Evolutionary conservation across 2,888 invertebrate genomes (phyloP).

Genomic region (Nymphalis urticae): DNA sequence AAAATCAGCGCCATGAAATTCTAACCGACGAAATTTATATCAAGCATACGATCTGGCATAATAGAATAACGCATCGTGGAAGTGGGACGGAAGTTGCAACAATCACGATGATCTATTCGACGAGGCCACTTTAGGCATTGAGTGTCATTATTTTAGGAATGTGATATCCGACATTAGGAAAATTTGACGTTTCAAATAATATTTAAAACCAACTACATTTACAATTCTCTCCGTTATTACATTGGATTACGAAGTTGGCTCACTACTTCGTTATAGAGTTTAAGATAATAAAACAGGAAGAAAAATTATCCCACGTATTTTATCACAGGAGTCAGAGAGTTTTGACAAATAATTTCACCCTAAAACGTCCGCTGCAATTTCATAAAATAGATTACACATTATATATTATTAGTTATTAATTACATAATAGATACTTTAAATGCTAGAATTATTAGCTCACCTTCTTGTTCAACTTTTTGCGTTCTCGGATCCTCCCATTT

Average conservation of each 20-base stretch:
- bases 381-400: no score
- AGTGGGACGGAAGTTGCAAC: constrained; percentile 49
- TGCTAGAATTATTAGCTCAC: constrained; percentile 58
- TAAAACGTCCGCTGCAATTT: no score
- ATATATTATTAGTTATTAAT: no score
- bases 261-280: no score
- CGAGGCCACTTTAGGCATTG: constrained; percentile 41
- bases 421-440: neutral
- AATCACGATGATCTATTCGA: constrained; percentile 43
- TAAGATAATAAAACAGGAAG: no score
- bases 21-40: neutral
- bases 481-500: constrained; percentile 88
- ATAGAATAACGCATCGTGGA: constrained; percentile 31
- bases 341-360: no score
- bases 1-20: neutral
- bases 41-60: neutral
- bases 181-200: neutral
- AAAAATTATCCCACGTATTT: no score
- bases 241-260: no score
- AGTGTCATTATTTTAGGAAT: constrained; percentile 3
- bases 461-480: constrained; percentile 88
- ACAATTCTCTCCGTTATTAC: no score
- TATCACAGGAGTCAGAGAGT: no score
- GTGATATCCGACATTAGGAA: neutral
- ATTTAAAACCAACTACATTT: no score